These are phyloP conservation scores for Phaedon cochleariae DNA, from an alignment of 2,888 invertebrate genomes.

Conservation along the genomic window DNA sequence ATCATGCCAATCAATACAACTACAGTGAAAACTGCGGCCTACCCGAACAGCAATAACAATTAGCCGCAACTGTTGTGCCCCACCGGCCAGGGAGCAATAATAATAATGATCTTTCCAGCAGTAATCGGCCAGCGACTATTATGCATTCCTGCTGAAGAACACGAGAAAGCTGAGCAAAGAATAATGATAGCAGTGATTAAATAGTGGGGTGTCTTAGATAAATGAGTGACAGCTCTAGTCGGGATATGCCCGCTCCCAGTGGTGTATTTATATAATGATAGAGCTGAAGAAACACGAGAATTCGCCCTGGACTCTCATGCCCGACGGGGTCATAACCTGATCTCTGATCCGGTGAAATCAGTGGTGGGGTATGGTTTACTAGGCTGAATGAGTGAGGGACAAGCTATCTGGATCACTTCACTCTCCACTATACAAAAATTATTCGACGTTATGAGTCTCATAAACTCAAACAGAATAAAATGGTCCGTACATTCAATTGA, in stretches of 20 bases:
- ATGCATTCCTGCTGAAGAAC: conserved; percentile 47
- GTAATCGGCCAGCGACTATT: conserved; percentile 50
- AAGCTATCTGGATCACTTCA: no score
- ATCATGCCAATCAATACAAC: not conserved
- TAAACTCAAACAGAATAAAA: no score
- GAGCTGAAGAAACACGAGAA: conserved; percentile 42
- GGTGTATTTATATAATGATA: conserved; percentile 63
- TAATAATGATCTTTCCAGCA: conserved; percentile 46
- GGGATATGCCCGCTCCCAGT: conserved; percentile 56
- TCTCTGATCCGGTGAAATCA: conserved; percentile 46
- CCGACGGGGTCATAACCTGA: conserved; percentile 59
- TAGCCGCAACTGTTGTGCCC: conserved; percentile 31
- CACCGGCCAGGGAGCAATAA: conserved; percentile 43
- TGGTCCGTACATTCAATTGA: no score
- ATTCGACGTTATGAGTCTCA: no score
- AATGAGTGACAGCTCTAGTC: conserved; percentile 60
- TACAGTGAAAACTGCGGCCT: not conserved
- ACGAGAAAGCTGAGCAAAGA: conserved; percentile 37
- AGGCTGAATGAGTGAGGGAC: no score
- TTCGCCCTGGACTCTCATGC: conserved; percentile 24
- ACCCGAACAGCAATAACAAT: conserved; percentile 27
- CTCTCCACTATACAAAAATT: no score
- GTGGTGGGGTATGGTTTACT: no score
- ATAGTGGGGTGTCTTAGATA: conserved; percentile 61
- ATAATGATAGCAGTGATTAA: conserved; percentile 62